These are phyloP conservation scores for Ecliptopera silaceata DNA, from an alignment of 2,888 invertebrate genomes.

Conservation along the genomic window DNA sequence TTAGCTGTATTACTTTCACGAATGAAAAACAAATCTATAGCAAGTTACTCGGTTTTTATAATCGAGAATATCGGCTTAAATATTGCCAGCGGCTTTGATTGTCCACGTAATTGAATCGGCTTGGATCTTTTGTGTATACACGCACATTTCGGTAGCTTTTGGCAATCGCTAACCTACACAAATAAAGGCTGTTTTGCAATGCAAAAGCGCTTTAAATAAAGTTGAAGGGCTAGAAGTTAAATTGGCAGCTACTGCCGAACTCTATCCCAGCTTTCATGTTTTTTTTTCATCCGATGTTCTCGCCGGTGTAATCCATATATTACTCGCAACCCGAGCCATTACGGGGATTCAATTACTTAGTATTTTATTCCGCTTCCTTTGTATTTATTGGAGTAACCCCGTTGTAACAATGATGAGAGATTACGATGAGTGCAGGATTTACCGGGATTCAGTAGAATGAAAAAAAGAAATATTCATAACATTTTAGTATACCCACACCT, in stretches of 20 bases:
- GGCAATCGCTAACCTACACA: neutral
- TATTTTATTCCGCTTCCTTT: constrained; percentile 46
- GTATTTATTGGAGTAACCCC: constrained; percentile 10
- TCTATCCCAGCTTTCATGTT: constrained; percentile 74
- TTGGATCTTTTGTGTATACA: neutral
- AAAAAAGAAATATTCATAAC: neutral
- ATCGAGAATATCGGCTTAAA: neutral
- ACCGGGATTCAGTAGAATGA: neutral
- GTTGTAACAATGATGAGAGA: constrained; percentile 8
- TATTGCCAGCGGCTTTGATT: neutral
- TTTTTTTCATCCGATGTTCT: constrained; percentile 68
- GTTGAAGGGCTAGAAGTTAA: constrained; percentile 79
- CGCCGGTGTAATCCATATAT: constrained; percentile 62
- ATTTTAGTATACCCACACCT: too few relatives aligned
- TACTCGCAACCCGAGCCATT: constrained; percentile 47
- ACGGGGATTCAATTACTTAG: constrained; percentile 75
- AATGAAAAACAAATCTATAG: too few relatives aligned
- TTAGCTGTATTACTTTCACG: too few relatives aligned
- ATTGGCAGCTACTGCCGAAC: constrained; percentile 76
- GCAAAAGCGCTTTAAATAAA: constrained; percentile 77
- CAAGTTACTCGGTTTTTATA: too few relatives aligned
- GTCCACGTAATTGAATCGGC: neutral
- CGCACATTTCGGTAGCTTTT: constrained; percentile 1
- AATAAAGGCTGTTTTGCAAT: constrained; percentile 15
- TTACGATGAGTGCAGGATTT: neutral